Evolutionary conservation across 2,797 vertebrate genomes (phyloP), one percentile per base, ranked within the genome.

Genomic region (Rhodeus uyekii): DNA sequence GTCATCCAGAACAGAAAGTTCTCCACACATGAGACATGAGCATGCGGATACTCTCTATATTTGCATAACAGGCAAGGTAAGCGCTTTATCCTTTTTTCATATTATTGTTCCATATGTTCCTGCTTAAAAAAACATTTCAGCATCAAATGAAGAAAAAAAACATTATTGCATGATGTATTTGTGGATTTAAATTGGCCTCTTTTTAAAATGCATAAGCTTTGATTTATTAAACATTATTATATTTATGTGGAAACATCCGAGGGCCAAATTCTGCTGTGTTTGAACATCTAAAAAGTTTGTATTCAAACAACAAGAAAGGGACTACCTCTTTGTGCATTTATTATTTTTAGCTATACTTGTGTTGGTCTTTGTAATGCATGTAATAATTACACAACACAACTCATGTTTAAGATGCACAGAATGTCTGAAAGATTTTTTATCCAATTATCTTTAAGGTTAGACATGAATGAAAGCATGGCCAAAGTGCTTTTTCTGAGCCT

Each of bases 381-480:
- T 19, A 1, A 24, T 22, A 8, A 34, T 24, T 24, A n/a, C 24
- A 5, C 53, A 79, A 18, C 18, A 32, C 29, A 24, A 39, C 29
- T 64, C 22, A 50, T 27, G 8, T 53, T 29, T 38, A 36, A 12
- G n/a, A 22, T 50, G n/a, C 63, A 74, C 9, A 39, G 18, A 46
- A 18, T 13, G 72, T 50, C 18, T 61, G 4, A 71, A n/a, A 1
- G 39, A 18, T 34, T 2, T 24, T 39, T 22, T 18, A 58, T 55
- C 77, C 14, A 10, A 80, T 83, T 81, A 3, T 84, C 55, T 83
- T 61, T 12, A 4, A 91, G 90, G 83, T 82, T 85, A 85, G 85
- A 87, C 29, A 89, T 92, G 91, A 89, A 85, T 88, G 85, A 92
- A 36, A 93, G 82, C 87, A 93, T 95, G 94, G 90, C 91, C 90